Evolutionary conservation across 1,140 invertebrate species (phyloP), one percentile per base, ranked within the genome.

Genomic region (Procambarus virginalis): DNA sequence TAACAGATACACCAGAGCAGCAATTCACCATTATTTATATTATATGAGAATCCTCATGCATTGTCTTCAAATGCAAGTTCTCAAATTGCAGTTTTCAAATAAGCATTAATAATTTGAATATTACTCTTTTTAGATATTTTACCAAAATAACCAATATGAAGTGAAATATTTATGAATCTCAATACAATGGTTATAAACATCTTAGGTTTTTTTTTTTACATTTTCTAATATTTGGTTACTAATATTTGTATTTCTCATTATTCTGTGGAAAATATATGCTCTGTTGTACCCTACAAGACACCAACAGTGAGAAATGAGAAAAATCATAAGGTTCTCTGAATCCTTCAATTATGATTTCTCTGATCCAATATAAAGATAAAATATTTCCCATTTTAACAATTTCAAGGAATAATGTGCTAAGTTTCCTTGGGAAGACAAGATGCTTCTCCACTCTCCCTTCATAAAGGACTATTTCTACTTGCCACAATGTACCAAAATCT

Each of bases 361-460:
- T 70, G n/a, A 70, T 70, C 68, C 17, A 70, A 70, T 70, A 17
- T 34, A 70, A 70, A 70, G 68, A 70, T 70, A 12, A 70, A 55
- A 70, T 6, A 70, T 22, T 3, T 70, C 4, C 10, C 20, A 70
- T 70, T 5, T 64, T 64, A 64, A 70, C 6, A 70, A 70, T 70
- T 70, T 70, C 68, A 70, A 70, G 68, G 68, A 70, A 70, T 70
- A 70, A 70, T 8, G 68, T 70, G 68, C 68, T 70, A 70, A 34
- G 5, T 22, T 22, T 70, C 68, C 68, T 64, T 22, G 34, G 80
- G 80, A 82, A 82, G 80, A 82, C 80, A 82, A 82, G 80, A 82
- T 82, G 80, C 80, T 82, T 46, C 80, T 82, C 80, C 80, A 82
- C 58, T 82, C 80, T 82, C 80, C 80, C 80, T 64, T 82, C 80